phyloP scores from a whole-genome alignment of 2,888 invertebrate species.

The Anticlea derivata region DNA sequence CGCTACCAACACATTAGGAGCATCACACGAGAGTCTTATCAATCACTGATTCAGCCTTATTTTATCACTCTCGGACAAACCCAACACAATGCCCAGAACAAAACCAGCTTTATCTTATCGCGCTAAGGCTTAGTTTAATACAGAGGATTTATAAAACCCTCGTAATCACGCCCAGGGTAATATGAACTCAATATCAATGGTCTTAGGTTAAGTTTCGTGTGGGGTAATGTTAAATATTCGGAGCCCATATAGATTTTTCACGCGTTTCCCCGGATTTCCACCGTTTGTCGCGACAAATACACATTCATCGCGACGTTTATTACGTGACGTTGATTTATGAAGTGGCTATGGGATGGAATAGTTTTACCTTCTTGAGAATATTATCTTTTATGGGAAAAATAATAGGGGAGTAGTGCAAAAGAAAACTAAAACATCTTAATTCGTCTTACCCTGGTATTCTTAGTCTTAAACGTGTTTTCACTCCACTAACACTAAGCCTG shows the following conservation, averaged over 20 bases:
- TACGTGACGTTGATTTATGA: conserved; percentile 58
- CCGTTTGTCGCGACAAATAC: conserved; percentile 58
- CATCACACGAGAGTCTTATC: conserved; percentile 35
- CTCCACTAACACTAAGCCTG: too few relatives aligned
- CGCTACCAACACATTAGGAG: conserved; percentile 34
- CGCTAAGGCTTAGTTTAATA: neutral
- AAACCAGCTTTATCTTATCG: conserved; percentile 2
- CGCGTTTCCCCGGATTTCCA: conserved; percentile 40
- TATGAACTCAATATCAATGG: neutral
- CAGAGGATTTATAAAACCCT: neutral
- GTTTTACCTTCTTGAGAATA: conserved; percentile 7
- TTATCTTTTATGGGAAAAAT: neutral
- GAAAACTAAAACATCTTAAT: too few relatives aligned
- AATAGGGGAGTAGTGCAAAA: neutral
- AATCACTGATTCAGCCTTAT: conserved; percentile 45
- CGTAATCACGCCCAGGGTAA: neutral
- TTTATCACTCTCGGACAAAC: conserved; percentile 39
- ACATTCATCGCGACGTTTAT: conserved; percentile 61
- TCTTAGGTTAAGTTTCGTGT: conserved; percentile 15
- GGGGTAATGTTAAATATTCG: conserved; percentile 20
- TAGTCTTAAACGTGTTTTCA: too few relatives aligned
- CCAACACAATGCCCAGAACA: conserved; percentile 1
- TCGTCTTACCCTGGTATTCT: neutral
- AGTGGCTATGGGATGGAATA: conserved; percentile 34
- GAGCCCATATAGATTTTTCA: conserved; percentile 35